phyloP scores from a whole-genome alignment of 2,888 invertebrate species.

The Noctua janthe region DNA sequence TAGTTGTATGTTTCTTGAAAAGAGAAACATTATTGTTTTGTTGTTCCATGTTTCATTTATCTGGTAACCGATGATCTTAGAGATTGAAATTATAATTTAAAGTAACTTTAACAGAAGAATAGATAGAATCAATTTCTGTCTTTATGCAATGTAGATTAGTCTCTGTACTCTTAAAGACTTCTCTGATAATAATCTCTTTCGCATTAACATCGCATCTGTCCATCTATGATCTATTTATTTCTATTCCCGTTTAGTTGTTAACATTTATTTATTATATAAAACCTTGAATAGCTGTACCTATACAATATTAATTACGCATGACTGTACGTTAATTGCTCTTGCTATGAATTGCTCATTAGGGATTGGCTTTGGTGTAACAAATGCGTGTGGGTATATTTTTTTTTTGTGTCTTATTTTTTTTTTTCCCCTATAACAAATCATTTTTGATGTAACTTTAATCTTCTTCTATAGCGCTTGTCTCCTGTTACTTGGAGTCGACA shows the following conservation, averaged over 20 bases:
- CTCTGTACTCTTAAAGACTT: neutral
- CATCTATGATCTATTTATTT: neutral
- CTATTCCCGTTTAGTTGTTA: neutral
- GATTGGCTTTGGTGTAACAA: conserved; percentile 28
- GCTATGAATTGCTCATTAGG: conserved; percentile 11
- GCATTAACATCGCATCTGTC: neutral
- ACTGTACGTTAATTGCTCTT: neutral
- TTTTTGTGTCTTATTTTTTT: no score
- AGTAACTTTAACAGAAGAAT: neutral
- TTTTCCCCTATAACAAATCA: neutral
- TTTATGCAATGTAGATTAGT: neutral
- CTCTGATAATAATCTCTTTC: neutral
- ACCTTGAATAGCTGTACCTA: neutral
- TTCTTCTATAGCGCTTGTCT: neutral
- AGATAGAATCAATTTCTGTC: neutral
- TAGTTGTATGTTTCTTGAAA: conserved; percentile 29
- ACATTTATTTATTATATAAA: neutral
- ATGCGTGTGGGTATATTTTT: conserved; percentile 25
- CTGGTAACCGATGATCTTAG: neutral
- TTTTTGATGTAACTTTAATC: neutral
- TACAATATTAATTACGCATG: conserved; percentile 16
- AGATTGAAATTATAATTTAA: conserved; percentile 2
- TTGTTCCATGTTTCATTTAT: neutral
- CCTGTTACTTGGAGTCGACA: neutral
- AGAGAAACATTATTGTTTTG: conserved; percentile 5